phyloP scores from a whole-genome alignment of 2,888 invertebrate species.

The Agrotis puta region DNA sequence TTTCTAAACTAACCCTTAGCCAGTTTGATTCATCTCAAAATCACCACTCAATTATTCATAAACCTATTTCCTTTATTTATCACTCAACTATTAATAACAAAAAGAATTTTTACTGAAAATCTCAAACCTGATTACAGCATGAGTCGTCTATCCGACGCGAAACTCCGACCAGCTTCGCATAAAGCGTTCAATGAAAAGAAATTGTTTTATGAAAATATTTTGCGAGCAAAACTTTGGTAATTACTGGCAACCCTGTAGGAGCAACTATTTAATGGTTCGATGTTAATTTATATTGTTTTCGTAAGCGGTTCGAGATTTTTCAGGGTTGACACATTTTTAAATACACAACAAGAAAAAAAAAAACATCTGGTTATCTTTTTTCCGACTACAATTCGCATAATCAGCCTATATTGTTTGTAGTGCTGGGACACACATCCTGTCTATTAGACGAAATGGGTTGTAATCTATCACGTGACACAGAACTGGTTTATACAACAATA shows the following conservation, averaged over 20 bases:
- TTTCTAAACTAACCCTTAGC: not conserved
- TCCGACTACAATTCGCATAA: too few species aligned
- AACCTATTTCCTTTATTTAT: constrained; percentile 23
- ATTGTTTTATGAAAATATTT: constrained; percentile 70
- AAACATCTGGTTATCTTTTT: too few species aligned
- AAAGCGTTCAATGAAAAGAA: constrained; percentile 62
- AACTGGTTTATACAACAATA: too few species aligned
- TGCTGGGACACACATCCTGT: too few species aligned
- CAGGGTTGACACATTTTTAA: constrained; percentile 3
- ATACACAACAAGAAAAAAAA: too few species aligned
- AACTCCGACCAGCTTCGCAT: constrained; percentile 34
- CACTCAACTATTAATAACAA: constrained; percentile 51
- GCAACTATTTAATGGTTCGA: constrained; percentile 61
- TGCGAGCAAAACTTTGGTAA: constrained; percentile 70
- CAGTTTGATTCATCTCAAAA: not conserved
- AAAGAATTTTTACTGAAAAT: constrained; percentile 45
- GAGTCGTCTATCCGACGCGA: constrained; percentile 36
- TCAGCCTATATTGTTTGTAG: too few species aligned
- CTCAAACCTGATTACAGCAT: constrained; percentile 51
- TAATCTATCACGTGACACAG: too few species aligned
- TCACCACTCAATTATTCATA: constrained; percentile 4
- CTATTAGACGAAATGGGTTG: too few species aligned
- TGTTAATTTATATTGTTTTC: constrained; percentile 63
- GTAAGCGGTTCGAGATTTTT: constrained; percentile 31
- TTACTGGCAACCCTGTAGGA: constrained; percentile 60